Evolutionary conservation across 2,888 invertebrate species (phyloP), one percentile per base, ranked within the genome.

Genomic region (Hypselothyrea guttata): DNA sequence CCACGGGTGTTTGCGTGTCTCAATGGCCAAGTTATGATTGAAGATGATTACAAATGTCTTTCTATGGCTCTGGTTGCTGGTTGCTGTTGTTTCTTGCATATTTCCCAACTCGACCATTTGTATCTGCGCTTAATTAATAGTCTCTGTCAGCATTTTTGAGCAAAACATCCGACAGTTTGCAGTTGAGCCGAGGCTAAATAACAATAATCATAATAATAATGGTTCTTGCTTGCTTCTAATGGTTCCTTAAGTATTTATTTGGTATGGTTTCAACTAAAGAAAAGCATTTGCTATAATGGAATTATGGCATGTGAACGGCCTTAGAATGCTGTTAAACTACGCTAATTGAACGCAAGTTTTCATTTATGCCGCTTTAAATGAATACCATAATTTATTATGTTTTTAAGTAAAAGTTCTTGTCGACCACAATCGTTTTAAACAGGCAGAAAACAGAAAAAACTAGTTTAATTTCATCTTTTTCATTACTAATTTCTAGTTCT

Each of bases 41-140:
- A 78, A 76, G 82, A 78, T 76, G 82, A 84, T 78, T 78, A 84
- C 84, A 72, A 81, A 76, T 72, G 78, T 70, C 78, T 81, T 81
- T 77, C 81, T 86, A 86, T 84, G 86, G 86, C 85, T 56, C n/a
- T 33, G 11, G 4, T 22, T 46, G 34, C 34, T 40, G 33, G 12
- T 28, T 37, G 15, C 16, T 18, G 47, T 56, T 47, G 38, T 9
- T 35, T 49, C 34, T 55, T 69, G 63, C 72, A 69, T 57, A 69
- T 59, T 66, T 77, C 52, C 60, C 53, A 53, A 51, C 54, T 41
- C 55, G 64, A 16, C 61, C 59, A 56, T 81, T 57, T 77, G 56
- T 61, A 74, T 59, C 69, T 65, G 60, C 74, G 61, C 84, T 73
- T 78, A 78, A 86, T 78, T 86, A 86, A 78, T 78, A 84, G 74